Conservation (phyloP, 2,888 invertebrate species). For the Reticulitermes lucifugus region DNA sequence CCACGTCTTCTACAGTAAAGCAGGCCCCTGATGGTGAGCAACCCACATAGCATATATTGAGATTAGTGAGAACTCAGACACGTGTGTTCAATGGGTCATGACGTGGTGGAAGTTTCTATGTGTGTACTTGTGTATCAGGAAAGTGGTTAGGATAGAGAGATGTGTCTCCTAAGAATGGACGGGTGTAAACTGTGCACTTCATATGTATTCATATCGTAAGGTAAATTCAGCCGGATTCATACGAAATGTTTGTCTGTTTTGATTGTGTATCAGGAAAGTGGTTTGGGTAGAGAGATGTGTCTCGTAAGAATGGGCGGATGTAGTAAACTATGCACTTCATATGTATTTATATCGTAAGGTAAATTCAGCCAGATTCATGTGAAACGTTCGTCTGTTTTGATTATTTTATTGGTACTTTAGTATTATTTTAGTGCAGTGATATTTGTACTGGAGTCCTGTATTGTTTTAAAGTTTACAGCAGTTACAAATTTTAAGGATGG, state of each 20-base stretch:
- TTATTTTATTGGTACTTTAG: conserved; percentile 15
- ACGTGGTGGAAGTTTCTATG: background rate
- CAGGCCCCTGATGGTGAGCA: conserved; percentile 9
- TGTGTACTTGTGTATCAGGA: background rate
- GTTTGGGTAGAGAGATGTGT: background rate
- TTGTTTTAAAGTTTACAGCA: background rate
- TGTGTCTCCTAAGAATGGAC: background rate
- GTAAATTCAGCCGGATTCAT: background rate
- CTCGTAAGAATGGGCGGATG: background rate
- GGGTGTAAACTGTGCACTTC: background rate
- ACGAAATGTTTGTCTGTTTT: background rate
- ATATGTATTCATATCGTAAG: background rate
- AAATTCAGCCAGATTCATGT: background rate
- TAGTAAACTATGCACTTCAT: background rate
- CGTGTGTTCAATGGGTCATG: background rate
- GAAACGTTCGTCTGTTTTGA: background rate
- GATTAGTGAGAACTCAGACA: background rate
- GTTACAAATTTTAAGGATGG: background rate
- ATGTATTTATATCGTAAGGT: no score
- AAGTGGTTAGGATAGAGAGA: conserved; percentile 13
- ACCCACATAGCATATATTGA: conserved; percentile 10
- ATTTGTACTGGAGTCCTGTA: conserved; percentile 2
- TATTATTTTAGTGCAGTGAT: conserved; percentile 8
- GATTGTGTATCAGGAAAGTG: conserved; percentile 9
- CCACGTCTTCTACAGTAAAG: background rate